Conservation (phyloP, 1,140 invertebrate genomes). For the Bombus confusus region DNA sequence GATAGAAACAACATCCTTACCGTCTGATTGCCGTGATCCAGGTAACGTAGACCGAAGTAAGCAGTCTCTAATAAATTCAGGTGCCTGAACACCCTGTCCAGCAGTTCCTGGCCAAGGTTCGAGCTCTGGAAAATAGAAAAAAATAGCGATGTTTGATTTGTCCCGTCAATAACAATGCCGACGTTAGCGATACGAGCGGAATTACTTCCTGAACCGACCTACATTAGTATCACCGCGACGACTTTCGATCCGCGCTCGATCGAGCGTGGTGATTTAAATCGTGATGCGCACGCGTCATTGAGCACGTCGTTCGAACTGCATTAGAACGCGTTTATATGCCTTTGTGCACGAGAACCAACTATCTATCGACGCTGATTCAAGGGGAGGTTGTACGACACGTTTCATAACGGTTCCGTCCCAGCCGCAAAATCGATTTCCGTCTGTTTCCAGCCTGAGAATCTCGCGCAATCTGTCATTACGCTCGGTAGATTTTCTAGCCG, state of each 20-base stretch:
- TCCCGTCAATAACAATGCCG: neutral
- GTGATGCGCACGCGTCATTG: slow-evolving; percentile 55
- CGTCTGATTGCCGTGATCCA: slow-evolving; percentile 94
- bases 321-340: slow-evolving; percentile 25
- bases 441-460: neutral
- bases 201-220: slow-evolving; percentile 42
- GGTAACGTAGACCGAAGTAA: slow-evolving; percentile 95
- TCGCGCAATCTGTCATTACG: slow-evolving; percentile 25
- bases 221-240: slow-evolving; percentile 5
- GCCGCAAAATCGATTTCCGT: slow-evolving; percentile 26
- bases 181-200: neutral
- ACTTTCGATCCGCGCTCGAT: slow-evolving; percentile 33
- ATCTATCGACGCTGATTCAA: slow-evolving; percentile 10
- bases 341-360: neutral
- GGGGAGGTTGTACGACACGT: slow-evolving; percentile 35
- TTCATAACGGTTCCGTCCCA: slow-evolving; percentile 26
- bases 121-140: slow-evolving; percentile 88
- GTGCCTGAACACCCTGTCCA: slow-evolving; percentile 94
- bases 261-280: slow-evolving; percentile 53
- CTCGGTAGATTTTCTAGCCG: neutral
- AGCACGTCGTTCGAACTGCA: slow-evolving; percentile 38
- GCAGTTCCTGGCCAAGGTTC: slow-evolving; percentile 91
- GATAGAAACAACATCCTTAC: slow-evolving; percentile 83
- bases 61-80: slow-evolving; percentile 95
- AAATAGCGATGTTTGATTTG: slow-evolving; percentile 58